Evolutionary conservation across 2,797 vertebrate species (phyloP).

Genomic region (Pangasius sanitwongsei): DNA sequence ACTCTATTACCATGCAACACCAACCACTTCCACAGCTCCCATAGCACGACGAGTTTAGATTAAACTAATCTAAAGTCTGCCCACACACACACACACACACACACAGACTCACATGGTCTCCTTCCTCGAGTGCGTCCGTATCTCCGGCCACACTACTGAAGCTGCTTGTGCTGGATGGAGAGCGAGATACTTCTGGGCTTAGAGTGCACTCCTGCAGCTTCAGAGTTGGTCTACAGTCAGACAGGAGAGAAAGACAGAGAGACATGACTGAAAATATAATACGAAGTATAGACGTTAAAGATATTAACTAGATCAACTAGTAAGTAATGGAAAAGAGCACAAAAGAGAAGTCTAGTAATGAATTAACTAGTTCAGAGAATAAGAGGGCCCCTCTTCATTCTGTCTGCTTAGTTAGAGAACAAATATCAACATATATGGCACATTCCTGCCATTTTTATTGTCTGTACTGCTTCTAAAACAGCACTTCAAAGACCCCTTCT

Average conservation of each 20-base stretch:
- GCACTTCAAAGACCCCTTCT: too few relatives aligned
- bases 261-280: background rate
- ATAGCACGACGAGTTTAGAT: slow-evolving; percentile 1
- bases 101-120: slow-evolving; percentile 73
- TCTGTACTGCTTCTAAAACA: background rate
- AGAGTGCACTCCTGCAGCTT: slow-evolving; percentile 83
- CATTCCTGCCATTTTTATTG: background rate
- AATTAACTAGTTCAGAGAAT: background rate
- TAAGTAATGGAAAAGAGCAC: background rate
- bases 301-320: background rate
- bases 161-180: slow-evolving; percentile 91
- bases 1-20: background rate
- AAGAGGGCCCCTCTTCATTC: background rate
- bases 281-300: background rate
- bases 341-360: background rate
- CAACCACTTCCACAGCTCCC: background rate
- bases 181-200: slow-evolving; percentile 84
- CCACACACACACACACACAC: background rate
- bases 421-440: background rate
- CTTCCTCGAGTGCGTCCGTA: slow-evolving; percentile 81
- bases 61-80: background rate
- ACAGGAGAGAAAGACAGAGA: slow-evolving; percentile 4
- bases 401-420: background rate
- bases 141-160: slow-evolving; percentile 86
- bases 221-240: slow-evolving; percentile 72